phyloP scores from a whole-genome alignment of 2,113 vertebrate species.

The Morone chrysops region DNA sequence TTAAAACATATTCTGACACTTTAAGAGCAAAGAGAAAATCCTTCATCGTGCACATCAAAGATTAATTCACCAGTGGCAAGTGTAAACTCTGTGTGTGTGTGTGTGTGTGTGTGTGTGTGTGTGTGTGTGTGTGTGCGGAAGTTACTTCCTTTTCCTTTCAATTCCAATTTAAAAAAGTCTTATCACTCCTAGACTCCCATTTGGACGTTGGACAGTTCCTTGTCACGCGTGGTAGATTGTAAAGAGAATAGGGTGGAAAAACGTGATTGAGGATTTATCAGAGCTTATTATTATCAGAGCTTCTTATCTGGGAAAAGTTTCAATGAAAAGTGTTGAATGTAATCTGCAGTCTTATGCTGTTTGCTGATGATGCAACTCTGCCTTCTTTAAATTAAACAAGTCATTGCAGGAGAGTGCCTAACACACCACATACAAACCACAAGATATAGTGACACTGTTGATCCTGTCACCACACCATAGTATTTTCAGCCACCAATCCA shows the following conservation, averaged over 20 bases:
- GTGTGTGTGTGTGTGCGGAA: not conserved
- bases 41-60: not conserved
- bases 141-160: not conserved
- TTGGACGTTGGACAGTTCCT: slow-evolving; percentile 10
- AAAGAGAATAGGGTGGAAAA: not conserved
- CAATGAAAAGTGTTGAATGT: not conserved
- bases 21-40: not conserved
- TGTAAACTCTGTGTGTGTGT: not conserved
- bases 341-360: not conserved
- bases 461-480: not conserved
- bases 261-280: slow-evolving; percentile 10
- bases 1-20: slow-evolving; percentile 1
- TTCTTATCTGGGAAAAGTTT: slow-evolving; percentile 38
- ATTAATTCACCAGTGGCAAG: not conserved
- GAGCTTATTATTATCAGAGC: not conserved
- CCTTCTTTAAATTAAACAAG: not conserved
- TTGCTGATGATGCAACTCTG: not conserved
- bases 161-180: not conserved
- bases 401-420: not conserved
- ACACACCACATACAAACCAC: too few relatives aligned
- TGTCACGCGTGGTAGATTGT: not conserved
- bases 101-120: not conserved
- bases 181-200: slow-evolving; percentile 7
- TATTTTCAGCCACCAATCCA: not conserved
- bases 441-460: not conserved